Evolutionary conservation across 1,140 invertebrate genomes (phyloP).

Genomic region (Daktulosphaira vitifoliae): DNA sequence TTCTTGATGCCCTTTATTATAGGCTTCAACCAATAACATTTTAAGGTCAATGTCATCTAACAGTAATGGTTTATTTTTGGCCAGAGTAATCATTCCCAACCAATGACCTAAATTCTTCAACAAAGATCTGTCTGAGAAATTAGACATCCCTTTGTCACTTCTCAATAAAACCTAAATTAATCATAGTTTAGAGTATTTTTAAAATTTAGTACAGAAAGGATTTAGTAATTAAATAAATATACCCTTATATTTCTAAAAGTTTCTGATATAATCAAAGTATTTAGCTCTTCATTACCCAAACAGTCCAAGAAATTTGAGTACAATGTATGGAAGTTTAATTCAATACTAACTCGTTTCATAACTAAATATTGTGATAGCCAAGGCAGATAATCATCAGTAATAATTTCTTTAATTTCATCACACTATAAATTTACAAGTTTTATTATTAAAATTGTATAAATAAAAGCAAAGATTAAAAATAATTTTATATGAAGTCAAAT

Average conservation of each 20-base stretch:
- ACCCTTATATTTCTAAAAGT: slow-evolving; percentile 95
- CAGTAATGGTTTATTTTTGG: slow-evolving; percentile 88
- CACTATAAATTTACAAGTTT: slow-evolving; percentile 48
- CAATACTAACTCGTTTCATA: slow-evolving; percentile 96
- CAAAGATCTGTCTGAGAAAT: slow-evolving; percentile 93
- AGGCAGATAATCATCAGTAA: slow-evolving; percentile 84
- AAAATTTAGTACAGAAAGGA: not conserved
- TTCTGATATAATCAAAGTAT: slow-evolving; percentile 81
- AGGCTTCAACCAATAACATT: slow-evolving; percentile 89
- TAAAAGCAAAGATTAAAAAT: not conserved
- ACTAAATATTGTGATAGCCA: slow-evolving; percentile 98
- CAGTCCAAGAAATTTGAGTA: slow-evolving; percentile 95
- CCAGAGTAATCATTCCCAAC: slow-evolving; percentile 94
- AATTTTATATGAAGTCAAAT: not conserved
- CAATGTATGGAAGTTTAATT: slow-evolving; percentile 92
- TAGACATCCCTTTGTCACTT: slow-evolving; percentile 94
- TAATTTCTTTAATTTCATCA: slow-evolving; percentile 87
- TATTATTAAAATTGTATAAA: not conserved
- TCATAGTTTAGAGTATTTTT: no score
- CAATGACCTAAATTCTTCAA: slow-evolving; percentile 98
- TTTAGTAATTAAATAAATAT: slow-evolving; percentile 22
- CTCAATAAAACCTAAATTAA: slow-evolving; percentile 67
- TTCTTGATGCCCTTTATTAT: slow-evolving; percentile 94
- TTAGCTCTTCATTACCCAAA: slow-evolving; percentile 71
- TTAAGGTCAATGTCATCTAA: slow-evolving; percentile 87